phyloP scores from a whole-genome alignment of 2,888 invertebrate genomes.

The Nysson spinosus region DNA sequence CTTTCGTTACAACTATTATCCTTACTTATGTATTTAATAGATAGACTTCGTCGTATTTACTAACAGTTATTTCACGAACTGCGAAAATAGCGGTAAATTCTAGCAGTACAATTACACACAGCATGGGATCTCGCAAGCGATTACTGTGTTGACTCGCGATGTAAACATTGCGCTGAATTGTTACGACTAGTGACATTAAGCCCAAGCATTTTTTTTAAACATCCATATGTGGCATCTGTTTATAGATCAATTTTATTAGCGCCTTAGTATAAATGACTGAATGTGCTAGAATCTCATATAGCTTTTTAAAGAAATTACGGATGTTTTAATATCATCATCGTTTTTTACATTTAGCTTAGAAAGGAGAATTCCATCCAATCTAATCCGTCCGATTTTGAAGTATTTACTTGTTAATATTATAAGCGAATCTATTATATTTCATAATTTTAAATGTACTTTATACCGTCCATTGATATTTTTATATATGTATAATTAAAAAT shows the following conservation, averaged over 20 bases:
- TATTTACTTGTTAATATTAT: conserved; percentile 27
- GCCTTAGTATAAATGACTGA: conserved; percentile 40
- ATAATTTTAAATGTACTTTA: conserved; percentile 43
- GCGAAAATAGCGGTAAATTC: neutral
- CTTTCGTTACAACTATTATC: conserved; percentile 56
- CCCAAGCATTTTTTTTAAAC: neutral
- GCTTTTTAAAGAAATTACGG: neutral
- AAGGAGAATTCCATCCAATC: conserved; percentile 12
- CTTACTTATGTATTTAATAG: conserved; percentile 58
- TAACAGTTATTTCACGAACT: neutral
- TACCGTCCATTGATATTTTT: conserved; percentile 51
- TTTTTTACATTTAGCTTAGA: neutral
- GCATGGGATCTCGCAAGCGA: no score
- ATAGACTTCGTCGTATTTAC: conserved; percentile 44
- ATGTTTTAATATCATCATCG: neutral
- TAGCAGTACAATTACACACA: neutral
- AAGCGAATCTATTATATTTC: conserved; percentile 34
- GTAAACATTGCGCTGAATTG: no score
- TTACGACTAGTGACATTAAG: neutral
- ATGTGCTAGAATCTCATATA: conserved; percentile 7
- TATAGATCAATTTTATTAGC: conserved; percentile 7
- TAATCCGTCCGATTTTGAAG: conserved; percentile 58
- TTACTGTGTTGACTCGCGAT: no score
- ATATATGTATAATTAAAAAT: conserved; percentile 31
- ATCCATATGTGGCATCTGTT: conserved; percentile 7